Percentiles rank a stretch among this genome's conserved stretches.
Conservation (phyloP, 2,888 invertebrate species). For the Amorpha juglandis region DNA sequence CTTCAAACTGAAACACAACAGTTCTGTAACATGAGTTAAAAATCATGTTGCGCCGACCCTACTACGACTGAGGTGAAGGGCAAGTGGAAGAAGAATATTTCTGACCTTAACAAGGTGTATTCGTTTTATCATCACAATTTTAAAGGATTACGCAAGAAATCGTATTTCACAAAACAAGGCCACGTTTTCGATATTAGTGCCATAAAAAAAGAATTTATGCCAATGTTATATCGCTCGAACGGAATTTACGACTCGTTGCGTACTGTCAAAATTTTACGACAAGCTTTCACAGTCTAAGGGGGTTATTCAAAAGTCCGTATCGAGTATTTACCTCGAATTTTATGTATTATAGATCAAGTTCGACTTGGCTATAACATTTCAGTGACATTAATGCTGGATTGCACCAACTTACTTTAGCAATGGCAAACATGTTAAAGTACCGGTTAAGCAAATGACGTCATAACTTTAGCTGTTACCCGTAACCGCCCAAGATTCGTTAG, state of each 20-base stretch:
- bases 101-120: too few species aligned
- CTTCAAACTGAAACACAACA: too few species aligned
- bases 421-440: too few species aligned
- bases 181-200: constrained; percentile 31
- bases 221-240: constrained; percentile 59
- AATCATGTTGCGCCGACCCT: too few species aligned
- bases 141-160: background rate
- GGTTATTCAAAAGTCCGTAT: constrained; percentile 20
- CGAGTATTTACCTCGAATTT: constrained; percentile 12
- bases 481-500: too few species aligned
- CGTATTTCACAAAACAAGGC: constrained; percentile 39
- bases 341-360: constrained; percentile 21
- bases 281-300: constrained; percentile 50
- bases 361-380: background rate
- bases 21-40: too few species aligned
- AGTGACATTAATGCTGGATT: too few species aligned
- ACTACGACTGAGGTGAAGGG: too few species aligned
- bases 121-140: background rate
- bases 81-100: too few species aligned
- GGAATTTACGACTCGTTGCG: constrained; percentile 65
- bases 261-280: constrained; percentile 76
- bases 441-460: too few species aligned
- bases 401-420: too few species aligned
- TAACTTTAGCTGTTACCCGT: too few species aligned
- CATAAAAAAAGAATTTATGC: constrained; percentile 48